Evolutionary conservation across 2,113 vertebrate species (phyloP), one percentile per base, ranked within the genome.

Genomic region (Oreochromis niloticus): DNA sequence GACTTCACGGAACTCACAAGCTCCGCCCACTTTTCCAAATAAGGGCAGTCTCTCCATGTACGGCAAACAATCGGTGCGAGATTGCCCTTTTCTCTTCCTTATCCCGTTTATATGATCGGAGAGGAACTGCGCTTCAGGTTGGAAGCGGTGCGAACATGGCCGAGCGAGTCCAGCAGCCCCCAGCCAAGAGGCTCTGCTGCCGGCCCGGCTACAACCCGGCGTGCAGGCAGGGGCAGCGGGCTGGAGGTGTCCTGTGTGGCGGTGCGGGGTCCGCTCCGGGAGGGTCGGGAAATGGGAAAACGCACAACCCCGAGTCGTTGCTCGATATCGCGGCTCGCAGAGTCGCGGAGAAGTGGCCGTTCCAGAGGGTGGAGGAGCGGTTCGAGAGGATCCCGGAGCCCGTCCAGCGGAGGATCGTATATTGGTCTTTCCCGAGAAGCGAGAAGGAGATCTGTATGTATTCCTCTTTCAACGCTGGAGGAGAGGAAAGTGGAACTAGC

Each of bases 101-200:
- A 97, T 97, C 97, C 97, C 95, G 97, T 97, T 98, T 98, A 98
- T 99, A 98, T 97, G 96, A 96, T 97, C 97, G 96, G 93, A 96
- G 96, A 97, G 98, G 97, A 98, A 97, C 98, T 98, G 98, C 97
- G 96, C 96, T 97, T 95, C 95, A 97, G 96, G 97, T 97, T 97
- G 98, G 98, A 98, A 99, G 98, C 98, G 97, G 98, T 97, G 98
- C 98, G 98, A 98, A 97, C 98, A 99, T 99, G 98, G 98, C 98
- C 97, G 98, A 99, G 97, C 98, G 98, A 96, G 98, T 98, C 96
- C 98, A 99, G 96, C 98, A 98, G 97, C 98, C 98, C 95, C 97
- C 98, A 93, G 97, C 98, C 93, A 99, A 99, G 96, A 98, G 98
- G 97, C 98, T 98, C 94, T 99, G 98, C 98, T 98, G 98, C 97